These are phyloP conservation scores for Stenotaenia linearis DNA, from an alignment of 2,888 invertebrate species.

Conservation along the genomic window DNA sequence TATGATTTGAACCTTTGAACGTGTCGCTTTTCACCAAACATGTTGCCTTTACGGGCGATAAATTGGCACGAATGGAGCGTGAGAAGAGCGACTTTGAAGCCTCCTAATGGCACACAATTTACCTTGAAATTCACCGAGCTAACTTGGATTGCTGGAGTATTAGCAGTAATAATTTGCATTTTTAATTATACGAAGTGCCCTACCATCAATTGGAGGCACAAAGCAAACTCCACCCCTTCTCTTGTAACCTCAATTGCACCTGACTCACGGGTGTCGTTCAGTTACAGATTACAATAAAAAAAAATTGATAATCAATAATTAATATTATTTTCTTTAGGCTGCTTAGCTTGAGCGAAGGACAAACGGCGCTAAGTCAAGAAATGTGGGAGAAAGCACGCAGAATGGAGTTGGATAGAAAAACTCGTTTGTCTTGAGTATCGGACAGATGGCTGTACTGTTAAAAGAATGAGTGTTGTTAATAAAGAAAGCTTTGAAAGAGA, in stretches of 20 bases:
- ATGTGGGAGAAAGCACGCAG: slow-evolving; percentile 64
- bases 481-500: background rate
- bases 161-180: slow-evolving; percentile 27
- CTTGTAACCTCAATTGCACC: background rate
- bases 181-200: slow-evolving; percentile 21
- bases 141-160: background rate
- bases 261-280: background rate
- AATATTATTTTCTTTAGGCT: slow-evolving; percentile 49
- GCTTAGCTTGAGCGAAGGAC: slow-evolving; percentile 63
- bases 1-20: background rate
- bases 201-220: slow-evolving; percentile 10
- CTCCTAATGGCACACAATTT: slow-evolving; percentile 1
- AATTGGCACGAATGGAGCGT: slow-evolving; percentile 17
- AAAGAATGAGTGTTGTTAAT: background rate
- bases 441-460: background rate
- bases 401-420: slow-evolving; percentile 59
- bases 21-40: slow-evolving; percentile 2
- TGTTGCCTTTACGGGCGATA: slow-evolving; percentile 27
- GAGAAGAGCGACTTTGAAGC: background rate
- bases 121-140: background rate
- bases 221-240: slow-evolving; percentile 1
- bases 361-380: slow-evolving; percentile 53
- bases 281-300: background rate
- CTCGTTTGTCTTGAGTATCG: slow-evolving; percentile 10
- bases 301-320: background rate